phyloP scores from a whole-genome alignment of 2,888 invertebrate species.

The Andrena dorsata region DNA sequence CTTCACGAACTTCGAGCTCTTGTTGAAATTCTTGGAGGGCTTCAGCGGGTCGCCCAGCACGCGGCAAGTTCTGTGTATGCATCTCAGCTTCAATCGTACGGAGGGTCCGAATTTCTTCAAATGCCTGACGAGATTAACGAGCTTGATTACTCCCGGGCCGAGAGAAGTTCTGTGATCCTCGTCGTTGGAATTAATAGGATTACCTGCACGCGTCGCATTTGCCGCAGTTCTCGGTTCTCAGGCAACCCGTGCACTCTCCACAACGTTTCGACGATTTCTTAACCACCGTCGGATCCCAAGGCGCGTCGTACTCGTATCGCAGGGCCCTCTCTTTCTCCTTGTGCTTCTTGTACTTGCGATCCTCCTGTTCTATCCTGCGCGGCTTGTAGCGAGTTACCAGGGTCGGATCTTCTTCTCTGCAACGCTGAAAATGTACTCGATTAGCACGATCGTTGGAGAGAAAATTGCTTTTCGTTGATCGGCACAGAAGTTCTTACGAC shows the following conservation, averaged over 20 bases:
- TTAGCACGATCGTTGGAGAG: not conserved
- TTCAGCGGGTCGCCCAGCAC: slow-evolving; percentile 81
- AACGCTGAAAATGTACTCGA: slow-evolving; percentile 85
- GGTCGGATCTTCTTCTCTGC: slow-evolving; percentile 93
- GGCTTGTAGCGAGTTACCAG: slow-evolving; percentile 85
- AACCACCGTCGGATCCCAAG: slow-evolving; percentile 77
- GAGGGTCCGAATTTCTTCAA: slow-evolving; percentile 87
- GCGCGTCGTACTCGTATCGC: slow-evolving; percentile 80
- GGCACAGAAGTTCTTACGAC: slow-evolving; percentile 84
- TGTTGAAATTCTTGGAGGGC: slow-evolving; percentile 80
- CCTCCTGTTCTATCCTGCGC: slow-evolving; percentile 79
- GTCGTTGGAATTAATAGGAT: not conserved
- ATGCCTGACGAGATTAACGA: slow-evolving; percentile 78
- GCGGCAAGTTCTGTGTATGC: slow-evolving; percentile 86
- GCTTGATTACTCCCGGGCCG: not conserved
- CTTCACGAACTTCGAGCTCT: slow-evolving; percentile 79
- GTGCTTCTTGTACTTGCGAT: slow-evolving; percentile 80
- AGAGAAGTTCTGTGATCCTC: too few species aligned
- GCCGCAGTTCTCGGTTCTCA: slow-evolving; percentile 89
- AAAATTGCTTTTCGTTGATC: not conserved
- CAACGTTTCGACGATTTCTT: slow-evolving; percentile 87
- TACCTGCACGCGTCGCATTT: slow-evolving; percentile 89
- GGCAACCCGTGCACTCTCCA: slow-evolving; percentile 92
- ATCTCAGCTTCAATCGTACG: slow-evolving; percentile 86
- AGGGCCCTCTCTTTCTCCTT: slow-evolving; percentile 84